phyloP scores from a whole-genome alignment of 2,113 vertebrate genomes.

The Lagopus muta region DNA sequence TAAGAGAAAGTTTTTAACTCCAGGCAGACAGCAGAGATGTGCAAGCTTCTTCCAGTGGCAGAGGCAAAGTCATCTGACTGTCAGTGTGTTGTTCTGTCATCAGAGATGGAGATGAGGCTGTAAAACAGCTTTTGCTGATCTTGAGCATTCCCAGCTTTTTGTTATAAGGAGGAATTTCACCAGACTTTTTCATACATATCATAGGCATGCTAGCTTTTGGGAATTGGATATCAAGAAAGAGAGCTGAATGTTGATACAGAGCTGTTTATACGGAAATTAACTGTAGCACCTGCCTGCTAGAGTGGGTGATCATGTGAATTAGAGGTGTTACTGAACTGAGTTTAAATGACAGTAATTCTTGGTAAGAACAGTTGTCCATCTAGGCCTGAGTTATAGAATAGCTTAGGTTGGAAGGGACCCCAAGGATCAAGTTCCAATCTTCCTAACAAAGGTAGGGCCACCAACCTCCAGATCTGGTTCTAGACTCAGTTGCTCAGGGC shows the following conservation, averaged over 20 bases:
- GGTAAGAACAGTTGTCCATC: not conserved
- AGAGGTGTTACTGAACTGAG: not conserved
- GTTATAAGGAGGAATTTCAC: not conserved
- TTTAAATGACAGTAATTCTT: not conserved
- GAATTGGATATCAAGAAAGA: not conserved
- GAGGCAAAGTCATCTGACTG: not conserved
- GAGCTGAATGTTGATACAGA: not conserved
- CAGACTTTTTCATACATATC: not conserved
- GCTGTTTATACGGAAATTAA: not conserved
- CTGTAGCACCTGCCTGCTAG: not conserved
- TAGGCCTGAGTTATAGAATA: not conserved
- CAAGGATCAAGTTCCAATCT: no score
- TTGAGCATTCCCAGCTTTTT: not conserved
- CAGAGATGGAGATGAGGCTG: not conserved
- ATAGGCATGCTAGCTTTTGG: not conserved
- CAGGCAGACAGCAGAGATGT: not conserved
- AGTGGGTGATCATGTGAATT: not conserved
- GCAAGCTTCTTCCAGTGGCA: not conserved
- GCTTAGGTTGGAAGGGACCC: no score
- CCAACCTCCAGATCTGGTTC: no score
- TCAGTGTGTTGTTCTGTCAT: not conserved
- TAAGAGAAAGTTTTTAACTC: not conserved
- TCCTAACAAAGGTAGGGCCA: no score
- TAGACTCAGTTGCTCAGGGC: no score
- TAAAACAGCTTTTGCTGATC: not conserved